Evolutionary conservation across 1,140 invertebrate genomes (phyloP).

Genomic region (Drosophila erecta): DNA sequence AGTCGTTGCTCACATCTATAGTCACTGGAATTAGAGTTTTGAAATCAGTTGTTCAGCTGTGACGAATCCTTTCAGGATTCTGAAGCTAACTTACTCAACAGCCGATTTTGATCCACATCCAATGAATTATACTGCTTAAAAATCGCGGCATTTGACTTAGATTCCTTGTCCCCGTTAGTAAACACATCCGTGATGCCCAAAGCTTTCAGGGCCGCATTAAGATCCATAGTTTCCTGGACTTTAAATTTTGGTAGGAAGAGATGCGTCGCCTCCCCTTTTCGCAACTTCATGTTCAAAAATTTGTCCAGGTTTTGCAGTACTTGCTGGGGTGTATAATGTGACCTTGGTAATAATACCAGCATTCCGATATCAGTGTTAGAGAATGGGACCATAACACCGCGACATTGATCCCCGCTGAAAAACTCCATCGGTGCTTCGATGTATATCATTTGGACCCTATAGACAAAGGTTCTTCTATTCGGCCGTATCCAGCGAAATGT

Average conservation of each 20-base stretch:
- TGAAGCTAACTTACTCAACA: conserved; percentile 13
- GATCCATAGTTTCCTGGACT: neutral
- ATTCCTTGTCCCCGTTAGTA: accelerated
- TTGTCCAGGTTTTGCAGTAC: conserved; percentile 9
- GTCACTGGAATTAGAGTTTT: conserved; percentile 4
- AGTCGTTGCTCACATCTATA: neutral
- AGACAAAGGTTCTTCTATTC: neutral
- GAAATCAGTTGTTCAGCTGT: neutral
- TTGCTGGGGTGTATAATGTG: neutral
- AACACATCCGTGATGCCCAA: conserved; percentile 10
- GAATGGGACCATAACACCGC: conserved; percentile 21
- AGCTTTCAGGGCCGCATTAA: neutral
- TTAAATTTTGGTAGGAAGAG: conserved; percentile 18
- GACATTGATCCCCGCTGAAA: neutral
- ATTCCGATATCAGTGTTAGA: neutral
- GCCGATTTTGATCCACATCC: neutral
- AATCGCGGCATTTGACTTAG: neutral
- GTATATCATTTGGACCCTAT: conserved; percentile 19
- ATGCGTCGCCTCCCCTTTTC: neutral
- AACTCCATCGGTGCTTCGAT: neutral
- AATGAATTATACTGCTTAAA: conserved; percentile 3
- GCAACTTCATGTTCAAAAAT: neutral
- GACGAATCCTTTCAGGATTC: too few species aligned
- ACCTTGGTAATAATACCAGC: conserved; percentile 10
- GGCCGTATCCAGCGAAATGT: neutral